Evolutionary conservation across 2,113 vertebrate species (phyloP), one percentile per base, ranked within the genome.

Genomic region (Calidris pygmaea): DNA sequence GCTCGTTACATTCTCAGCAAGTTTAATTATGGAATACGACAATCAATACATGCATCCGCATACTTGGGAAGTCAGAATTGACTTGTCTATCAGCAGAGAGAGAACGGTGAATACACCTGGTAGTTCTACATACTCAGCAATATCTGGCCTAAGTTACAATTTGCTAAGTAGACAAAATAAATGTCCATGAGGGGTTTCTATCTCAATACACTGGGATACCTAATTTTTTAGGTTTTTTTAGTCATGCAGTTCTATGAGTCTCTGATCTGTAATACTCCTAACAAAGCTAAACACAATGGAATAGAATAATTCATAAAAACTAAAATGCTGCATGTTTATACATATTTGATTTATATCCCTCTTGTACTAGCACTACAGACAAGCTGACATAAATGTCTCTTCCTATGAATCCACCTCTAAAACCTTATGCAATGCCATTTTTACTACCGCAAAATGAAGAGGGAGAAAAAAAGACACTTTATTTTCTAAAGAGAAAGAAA

Each of bases 241-340:
- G 30, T 48, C 45, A 32, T 32, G 19, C 29, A 71, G 29, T 60
- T 75, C 56, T 74, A 9, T 53, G 26, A 34, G 71, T 74, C 50
- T 78, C 76, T 89, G 79, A 52, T 81, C 52, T 63, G 34, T 35
- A 81, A 70, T 47, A n/a, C 10, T 77, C 75, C 29, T 77, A 80
- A 83, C 26, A 87, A 95, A 90, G n/a, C 30, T 70, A 77, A 92
- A 62, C 37, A 72, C 43, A 90, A 55, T 55, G 43, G 47, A 77
- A 90, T 53, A 58, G 48, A 91, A 90, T 79, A 76, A 94, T 80
- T 68, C 29, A 82, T 83, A 82, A 76, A 91, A 83, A 50, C 30
- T 58, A 70, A 85, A 90, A 80, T 34, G 26, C 20, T 83, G 37
- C 18, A 56, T 34, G 11, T 76, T 89, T 90, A 48, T 91, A 58